These are phyloP conservation scores for Oreochromis mossambicus DNA, from an alignment of 2,797 vertebrate genomes.

Conservation along the genomic window DNA sequence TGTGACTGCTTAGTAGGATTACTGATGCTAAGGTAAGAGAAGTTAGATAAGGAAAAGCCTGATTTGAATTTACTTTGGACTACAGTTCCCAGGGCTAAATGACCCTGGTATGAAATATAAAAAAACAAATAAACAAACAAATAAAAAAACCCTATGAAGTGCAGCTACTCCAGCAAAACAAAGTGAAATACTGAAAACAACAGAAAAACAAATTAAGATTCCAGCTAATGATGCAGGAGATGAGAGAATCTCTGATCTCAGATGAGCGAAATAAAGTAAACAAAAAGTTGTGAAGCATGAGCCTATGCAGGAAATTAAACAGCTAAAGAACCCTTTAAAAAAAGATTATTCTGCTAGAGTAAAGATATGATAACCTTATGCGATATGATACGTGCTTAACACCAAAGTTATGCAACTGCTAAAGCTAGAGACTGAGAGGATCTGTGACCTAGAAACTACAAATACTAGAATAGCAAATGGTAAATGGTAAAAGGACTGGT, in stretches of 20 bases:
- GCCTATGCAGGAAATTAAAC: neutral
- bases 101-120: too few species aligned
- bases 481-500: neutral
- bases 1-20: neutral
- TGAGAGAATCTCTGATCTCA: neutral
- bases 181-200: neutral
- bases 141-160: neutral
- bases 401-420: neutral
- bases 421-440: neutral
- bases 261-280: neutral
- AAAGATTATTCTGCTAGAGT: neutral
- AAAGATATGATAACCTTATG: neutral
- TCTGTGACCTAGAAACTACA: neutral
- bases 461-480: neutral
- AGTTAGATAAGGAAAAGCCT: neutral
- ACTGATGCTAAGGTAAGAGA: neutral
- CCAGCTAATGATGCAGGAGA: neutral
- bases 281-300: neutral
- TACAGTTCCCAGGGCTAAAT: neutral
- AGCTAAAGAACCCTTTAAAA: neutral
- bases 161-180: neutral
- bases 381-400: neutral
- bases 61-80: rapidly evolving
- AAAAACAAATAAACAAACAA: neutral
- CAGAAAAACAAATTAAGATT: neutral